phyloP scores from a whole-genome alignment of 2,888 invertebrate species.

The Acleris cristana region DNA sequence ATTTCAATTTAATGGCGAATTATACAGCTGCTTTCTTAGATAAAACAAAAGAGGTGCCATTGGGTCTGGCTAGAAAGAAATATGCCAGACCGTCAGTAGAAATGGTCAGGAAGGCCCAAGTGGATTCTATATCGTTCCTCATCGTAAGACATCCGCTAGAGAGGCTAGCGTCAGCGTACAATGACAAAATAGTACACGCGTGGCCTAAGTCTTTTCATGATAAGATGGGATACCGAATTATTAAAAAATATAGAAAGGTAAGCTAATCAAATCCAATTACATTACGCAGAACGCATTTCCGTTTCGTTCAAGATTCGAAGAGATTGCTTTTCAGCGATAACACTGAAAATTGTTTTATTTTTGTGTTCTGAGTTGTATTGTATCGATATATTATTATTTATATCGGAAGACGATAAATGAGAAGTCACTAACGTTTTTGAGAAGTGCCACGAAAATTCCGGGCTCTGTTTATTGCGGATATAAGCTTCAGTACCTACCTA shows the following conservation, averaged over 20 bases:
- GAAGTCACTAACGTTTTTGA: too few relatives aligned
- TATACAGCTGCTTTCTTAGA: slow-evolving; percentile 90
- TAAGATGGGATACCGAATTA: slow-evolving; percentile 90
- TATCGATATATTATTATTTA: background rate
- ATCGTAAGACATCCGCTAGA: slow-evolving; percentile 93
- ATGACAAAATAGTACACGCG: slow-evolving; percentile 93
- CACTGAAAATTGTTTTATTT: background rate
- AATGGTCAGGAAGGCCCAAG: slow-evolving; percentile 89
- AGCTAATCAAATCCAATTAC: slow-evolving; percentile 38
- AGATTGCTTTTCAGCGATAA: too few relatives aligned
- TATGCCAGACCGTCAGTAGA: slow-evolving; percentile 90
- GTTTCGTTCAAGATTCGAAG: slow-evolving; percentile 25
- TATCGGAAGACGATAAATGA: too few relatives aligned
- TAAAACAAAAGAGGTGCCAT: slow-evolving; percentile 90
- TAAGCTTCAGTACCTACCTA: too few relatives aligned
- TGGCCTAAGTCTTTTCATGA: slow-evolving; percentile 92
- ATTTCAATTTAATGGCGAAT: slow-evolving; percentile 93
- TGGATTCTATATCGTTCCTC: slow-evolving; percentile 90
- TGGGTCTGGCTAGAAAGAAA: slow-evolving; percentile 90
- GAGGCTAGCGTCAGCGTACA: slow-evolving; percentile 90
- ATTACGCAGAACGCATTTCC: slow-evolving; percentile 12
- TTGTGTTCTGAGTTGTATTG: too few relatives aligned
- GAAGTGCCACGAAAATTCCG: too few relatives aligned
- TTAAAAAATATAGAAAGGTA: slow-evolving; percentile 89
- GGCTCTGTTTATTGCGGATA: too few relatives aligned